Evolutionary conservation across 2,888 invertebrate species (phyloP).

Genomic region (Caenorhabditis macrosperma): DNA sequence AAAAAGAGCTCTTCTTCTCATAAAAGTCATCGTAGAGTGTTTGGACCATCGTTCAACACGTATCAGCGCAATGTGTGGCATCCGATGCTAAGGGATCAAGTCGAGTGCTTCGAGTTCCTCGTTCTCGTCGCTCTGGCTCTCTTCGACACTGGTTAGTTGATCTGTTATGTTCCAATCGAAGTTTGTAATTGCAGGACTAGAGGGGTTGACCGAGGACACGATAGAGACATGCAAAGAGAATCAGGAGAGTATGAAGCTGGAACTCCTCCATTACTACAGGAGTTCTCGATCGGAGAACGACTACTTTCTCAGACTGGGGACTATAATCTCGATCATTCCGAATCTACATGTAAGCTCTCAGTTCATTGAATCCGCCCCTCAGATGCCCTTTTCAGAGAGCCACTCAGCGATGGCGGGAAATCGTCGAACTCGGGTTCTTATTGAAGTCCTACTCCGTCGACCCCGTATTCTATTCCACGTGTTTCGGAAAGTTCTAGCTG

Average conservation of each 20-base stretch:
- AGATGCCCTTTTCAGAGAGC: not conserved
- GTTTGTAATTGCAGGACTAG: too few relatives aligned
- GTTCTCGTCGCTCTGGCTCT: constrained; percentile 42
- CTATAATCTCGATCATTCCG: constrained; percentile 5
- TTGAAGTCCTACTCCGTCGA: not conserved
- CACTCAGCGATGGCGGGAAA: not conserved
- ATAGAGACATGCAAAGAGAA: not conserved
- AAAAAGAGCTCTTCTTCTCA: not conserved
- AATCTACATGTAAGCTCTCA: not conserved
- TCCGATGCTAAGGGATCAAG: constrained; percentile 49
- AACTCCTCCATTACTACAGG: not conserved
- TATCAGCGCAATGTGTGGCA: constrained; percentile 58
- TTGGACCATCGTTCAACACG: constrained; percentile 47
- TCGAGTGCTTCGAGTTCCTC: constrained; percentile 55
- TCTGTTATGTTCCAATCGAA: too few relatives aligned
- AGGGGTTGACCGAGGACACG: not conserved
- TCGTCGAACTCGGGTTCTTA: not conserved
- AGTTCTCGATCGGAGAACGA: not conserved
- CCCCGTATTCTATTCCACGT: not conserved
- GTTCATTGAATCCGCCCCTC: not conserved
- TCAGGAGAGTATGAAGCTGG: not conserved
- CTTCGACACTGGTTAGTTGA: constrained; percentile 24
- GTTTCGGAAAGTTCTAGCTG: not conserved
- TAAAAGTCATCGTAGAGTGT: constrained; percentile 21
- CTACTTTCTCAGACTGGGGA: not conserved